Percentiles rank a stretch among this genome's conserved stretches.
phyloP scores from a whole-genome alignment of 1,140 invertebrate species.

The Oppia nitens region DNA sequence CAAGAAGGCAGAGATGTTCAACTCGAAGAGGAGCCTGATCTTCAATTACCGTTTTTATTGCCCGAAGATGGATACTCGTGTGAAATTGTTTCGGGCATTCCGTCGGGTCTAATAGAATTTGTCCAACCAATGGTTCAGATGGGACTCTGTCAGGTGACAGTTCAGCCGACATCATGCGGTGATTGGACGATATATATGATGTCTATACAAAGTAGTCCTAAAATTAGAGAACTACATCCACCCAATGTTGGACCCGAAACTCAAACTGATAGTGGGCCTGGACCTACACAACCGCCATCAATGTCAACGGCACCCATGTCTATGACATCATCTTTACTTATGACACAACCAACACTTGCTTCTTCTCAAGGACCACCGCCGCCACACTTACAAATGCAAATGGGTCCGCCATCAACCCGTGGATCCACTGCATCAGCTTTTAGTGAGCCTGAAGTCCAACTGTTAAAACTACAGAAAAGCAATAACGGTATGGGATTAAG shows the following conservation, averaged over 20 bases:
- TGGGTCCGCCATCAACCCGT: background rate
- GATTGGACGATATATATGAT: slow-evolving; percentile 72
- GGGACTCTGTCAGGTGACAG: slow-evolving; percentile 68
- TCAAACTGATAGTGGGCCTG: slow-evolving; percentile 22
- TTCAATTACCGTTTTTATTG: slow-evolving; percentile 73
- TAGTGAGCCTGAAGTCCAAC: slow-evolving; percentile 47
- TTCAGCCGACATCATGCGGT: slow-evolving; percentile 73
- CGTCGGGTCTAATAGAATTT: slow-evolving; percentile 80
- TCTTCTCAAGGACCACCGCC: background rate
- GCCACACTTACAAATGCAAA: background rate
- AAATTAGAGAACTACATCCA: too few relatives aligned
- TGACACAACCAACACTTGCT: background rate
- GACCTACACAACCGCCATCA: background rate
- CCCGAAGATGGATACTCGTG: slow-evolving; percentile 97
- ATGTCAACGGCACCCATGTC: background rate
- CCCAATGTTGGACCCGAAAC: slow-evolving; percentile 26
- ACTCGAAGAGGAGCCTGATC: slow-evolving; percentile 59
- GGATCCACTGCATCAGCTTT: slow-evolving; percentile 16
- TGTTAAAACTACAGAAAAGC: slow-evolving; percentile 77
- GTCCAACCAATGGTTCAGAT: slow-evolving; percentile 65
- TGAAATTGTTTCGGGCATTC: slow-evolving; percentile 80
- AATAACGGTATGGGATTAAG: slow-evolving; percentile 81
- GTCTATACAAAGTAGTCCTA: background rate
- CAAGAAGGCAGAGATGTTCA: slow-evolving; percentile 48
- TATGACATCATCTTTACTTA: background rate